These are phyloP conservation scores for Fulica atra DNA, from an alignment of 2,113 vertebrate species.

Conservation along the genomic window DNA sequence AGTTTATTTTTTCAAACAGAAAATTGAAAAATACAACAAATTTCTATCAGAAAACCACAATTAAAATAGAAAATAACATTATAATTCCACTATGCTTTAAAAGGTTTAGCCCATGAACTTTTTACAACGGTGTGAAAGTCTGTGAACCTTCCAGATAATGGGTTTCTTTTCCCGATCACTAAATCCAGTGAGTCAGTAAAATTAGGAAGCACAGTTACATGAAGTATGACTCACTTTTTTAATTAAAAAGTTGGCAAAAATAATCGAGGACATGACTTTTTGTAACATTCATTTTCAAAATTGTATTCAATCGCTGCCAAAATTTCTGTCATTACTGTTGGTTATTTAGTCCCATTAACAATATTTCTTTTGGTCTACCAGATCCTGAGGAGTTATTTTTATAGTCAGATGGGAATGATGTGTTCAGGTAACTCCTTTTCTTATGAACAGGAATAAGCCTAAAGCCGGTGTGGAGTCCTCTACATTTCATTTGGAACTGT, in stretches of 20 bases:
- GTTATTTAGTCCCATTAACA: not conserved
- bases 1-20: not conserved
- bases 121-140: not conserved
- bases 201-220: constrained; percentile 1
- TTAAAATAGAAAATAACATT: not conserved
- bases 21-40: not conserved
- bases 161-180: not conserved
- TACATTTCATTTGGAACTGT: not conserved
- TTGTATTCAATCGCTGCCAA: constrained; percentile 22
- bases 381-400: not conserved
- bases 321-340: not conserved
- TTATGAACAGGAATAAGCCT: not conserved
- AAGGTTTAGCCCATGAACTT: not conserved
- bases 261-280: constrained; percentile 18
- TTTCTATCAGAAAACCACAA: not conserved
- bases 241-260: constrained; percentile 58
- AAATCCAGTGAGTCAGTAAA: constrained; percentile 24
- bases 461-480: not conserved
- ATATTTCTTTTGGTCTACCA: not conserved
- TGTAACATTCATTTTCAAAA: constrained; percentile 44
- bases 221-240: constrained; percentile 53
- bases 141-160: not conserved
- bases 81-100: not conserved
- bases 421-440: not conserved
- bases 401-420: not conserved